These are phyloP conservation scores for Leptopilina myrica DNA, from an alignment of 2,888 invertebrate genomes.

Conservation along the genomic window DNA sequence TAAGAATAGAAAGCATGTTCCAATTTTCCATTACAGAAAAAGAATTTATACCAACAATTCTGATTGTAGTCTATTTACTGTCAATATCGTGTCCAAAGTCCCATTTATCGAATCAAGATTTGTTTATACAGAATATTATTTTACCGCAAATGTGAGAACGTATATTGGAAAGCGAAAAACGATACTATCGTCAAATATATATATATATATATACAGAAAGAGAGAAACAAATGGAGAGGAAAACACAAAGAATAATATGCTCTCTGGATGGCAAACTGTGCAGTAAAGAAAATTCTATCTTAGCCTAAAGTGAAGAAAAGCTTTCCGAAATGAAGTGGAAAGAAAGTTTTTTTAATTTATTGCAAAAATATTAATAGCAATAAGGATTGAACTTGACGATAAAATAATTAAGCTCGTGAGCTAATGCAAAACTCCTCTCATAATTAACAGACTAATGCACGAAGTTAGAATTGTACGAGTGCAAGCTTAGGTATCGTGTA, in stretches of 20 bases:
- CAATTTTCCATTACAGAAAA: slow-evolving; percentile 7
- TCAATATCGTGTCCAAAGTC: not conserved
- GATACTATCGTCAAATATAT: too few relatives aligned
- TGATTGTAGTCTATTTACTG: not conserved
- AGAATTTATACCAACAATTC: not conserved
- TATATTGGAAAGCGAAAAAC: too few relatives aligned
- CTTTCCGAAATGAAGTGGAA: too few relatives aligned
- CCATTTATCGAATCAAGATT: slow-evolving; percentile 19
- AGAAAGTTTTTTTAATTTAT: too few relatives aligned
- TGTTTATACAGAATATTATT: not conserved
- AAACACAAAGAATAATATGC: too few relatives aligned
- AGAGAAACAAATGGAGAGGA: too few relatives aligned
- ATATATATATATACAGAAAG: too few relatives aligned
- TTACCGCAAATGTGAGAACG: too few relatives aligned
- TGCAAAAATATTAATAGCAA: too few relatives aligned
- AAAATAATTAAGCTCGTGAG: slow-evolving; percentile 5
- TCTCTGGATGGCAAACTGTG: too few relatives aligned
- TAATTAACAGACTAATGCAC: slow-evolving; percentile 6
- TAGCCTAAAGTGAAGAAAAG: too few relatives aligned
- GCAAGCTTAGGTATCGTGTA: not conserved
- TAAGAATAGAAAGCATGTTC: slow-evolving; percentile 30
- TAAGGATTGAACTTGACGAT: not conserved
- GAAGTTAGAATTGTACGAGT: not conserved
- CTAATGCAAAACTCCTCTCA: not conserved
- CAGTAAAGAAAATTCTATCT: too few relatives aligned